Evolutionary conservation across 2,888 invertebrate genomes (phyloP).

Genomic region (Gortyna flavago): DNA sequence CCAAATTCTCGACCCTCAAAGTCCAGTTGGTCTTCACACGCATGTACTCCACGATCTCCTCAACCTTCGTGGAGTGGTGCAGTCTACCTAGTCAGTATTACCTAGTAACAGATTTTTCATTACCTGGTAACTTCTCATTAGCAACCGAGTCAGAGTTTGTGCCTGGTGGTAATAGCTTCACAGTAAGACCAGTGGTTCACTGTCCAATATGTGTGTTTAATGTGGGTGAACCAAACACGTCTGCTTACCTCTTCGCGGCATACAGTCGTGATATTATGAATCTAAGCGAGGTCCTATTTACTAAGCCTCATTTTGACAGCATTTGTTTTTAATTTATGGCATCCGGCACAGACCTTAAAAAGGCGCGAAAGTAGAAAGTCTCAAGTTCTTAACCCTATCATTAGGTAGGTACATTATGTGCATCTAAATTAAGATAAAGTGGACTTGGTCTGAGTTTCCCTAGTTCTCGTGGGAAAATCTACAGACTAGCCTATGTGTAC

Average conservation of each 20-base stretch:
- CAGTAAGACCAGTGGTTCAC: not conserved
- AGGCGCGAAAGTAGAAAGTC: slow-evolving; percentile 56
- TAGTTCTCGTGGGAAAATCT: slow-evolving; percentile 58
- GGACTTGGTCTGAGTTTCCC: slow-evolving; percentile 54
- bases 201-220: not conserved
- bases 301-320: slow-evolving; percentile 6
- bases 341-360: slow-evolving; percentile 14
- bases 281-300: not conserved
- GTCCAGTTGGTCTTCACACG: too few relatives aligned
- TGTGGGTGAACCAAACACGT: not conserved
- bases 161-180: not conserved
- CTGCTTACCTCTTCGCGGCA: not conserved
- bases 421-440: slow-evolving; percentile 59
- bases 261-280: not conserved
- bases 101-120: not conserved
- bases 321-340: slow-evolving; percentile 39
- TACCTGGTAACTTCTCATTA: not conserved
- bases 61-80: too few relatives aligned
- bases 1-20: too few relatives aligned
- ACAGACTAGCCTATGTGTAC: not conserved
- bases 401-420: slow-evolving; percentile 22
- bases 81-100: too few relatives aligned
- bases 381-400: slow-evolving; percentile 33
- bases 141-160: not conserved
- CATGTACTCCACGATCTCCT: too few relatives aligned